phyloP scores from a whole-genome alignment of 2,888 invertebrate genomes.

The Macropis europaea region DNA sequence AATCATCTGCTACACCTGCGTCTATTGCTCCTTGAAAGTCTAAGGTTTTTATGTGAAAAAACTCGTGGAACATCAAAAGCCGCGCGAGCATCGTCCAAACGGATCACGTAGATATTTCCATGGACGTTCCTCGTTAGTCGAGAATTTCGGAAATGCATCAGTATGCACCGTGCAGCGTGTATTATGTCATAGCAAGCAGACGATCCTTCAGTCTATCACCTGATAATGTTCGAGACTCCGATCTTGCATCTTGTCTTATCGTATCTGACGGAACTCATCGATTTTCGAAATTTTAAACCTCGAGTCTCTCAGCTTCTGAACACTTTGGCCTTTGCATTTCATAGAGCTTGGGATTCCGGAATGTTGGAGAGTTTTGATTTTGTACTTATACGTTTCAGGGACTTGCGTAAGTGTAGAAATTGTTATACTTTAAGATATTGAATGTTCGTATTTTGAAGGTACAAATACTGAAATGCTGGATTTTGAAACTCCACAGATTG shows the following conservation, averaged over 20 bases:
- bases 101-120: slow-evolving; percentile 66
- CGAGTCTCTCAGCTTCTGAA: no score
- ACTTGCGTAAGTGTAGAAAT: no score
- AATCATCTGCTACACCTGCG: slow-evolving; percentile 71
- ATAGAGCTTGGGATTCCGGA: no score
- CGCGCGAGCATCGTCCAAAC: slow-evolving; percentile 53
- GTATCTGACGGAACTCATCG: no score
- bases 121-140: slow-evolving; percentile 22
- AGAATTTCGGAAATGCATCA: slow-evolving; percentile 53
- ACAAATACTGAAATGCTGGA: no score
- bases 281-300: no score
- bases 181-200: slow-evolving; percentile 70
- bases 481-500: no score
- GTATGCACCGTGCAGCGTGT: slow-evolving; percentile 64
- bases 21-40: slow-evolving; percentile 21
- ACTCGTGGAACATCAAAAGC: slow-evolving; percentile 66
- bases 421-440: no score
- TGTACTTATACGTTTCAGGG: no score
- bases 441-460: no score
- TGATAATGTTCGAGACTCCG: slow-evolving; percentile 51
- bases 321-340: no score
- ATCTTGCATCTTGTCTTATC: slow-evolving; percentile 7
- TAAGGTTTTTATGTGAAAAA: slow-evolving; percentile 70
- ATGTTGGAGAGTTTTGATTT: no score
- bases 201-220: slow-evolving; percentile 57